phyloP scores from a whole-genome alignment of 1,140 invertebrate genomes.

The Sitophilus oryzae region DNA sequence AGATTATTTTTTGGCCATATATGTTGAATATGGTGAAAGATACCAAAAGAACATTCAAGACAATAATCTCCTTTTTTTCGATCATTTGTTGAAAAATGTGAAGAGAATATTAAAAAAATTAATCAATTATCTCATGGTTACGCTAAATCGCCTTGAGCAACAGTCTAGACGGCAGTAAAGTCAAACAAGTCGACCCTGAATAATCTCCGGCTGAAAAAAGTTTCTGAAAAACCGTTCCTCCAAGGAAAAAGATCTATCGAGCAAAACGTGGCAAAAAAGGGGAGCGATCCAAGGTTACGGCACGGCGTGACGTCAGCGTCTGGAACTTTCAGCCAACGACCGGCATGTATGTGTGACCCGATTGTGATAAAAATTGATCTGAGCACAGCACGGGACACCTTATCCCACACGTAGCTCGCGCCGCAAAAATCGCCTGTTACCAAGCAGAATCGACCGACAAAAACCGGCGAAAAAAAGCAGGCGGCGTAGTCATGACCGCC shows the following conservation, averaged over 20 bases:
- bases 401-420: slow-evolving; percentile 16
- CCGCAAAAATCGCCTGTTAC: slow-evolving; percentile 20
- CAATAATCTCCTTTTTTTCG: no score
- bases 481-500: slow-evolving; percentile 21
- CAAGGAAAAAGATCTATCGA: slow-evolving; percentile 3
- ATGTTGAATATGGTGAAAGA: no score
- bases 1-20: no score
- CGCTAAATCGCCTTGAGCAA: no score
- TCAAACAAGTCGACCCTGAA: no score
- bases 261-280: slow-evolving; percentile 1
- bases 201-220: no score
- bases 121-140: no score
- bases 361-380: slow-evolving; percentile 16
- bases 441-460: slow-evolving; percentile 13
- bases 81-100: no score
- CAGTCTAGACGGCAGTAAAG: no score
- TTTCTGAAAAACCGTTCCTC: neutral
- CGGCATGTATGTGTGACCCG: slow-evolving; percentile 3
- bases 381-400: slow-evolving; percentile 12
- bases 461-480: slow-evolving; percentile 17
- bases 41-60: no score
- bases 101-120: no score
- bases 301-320: slow-evolving; percentile 16
- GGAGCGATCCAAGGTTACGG: slow-evolving; percentile 14
- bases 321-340: slow-evolving; percentile 20